Evolutionary conservation across 2,797 vertebrate genomes (phyloP).

Genomic region (Pteropus rufus): DNA sequence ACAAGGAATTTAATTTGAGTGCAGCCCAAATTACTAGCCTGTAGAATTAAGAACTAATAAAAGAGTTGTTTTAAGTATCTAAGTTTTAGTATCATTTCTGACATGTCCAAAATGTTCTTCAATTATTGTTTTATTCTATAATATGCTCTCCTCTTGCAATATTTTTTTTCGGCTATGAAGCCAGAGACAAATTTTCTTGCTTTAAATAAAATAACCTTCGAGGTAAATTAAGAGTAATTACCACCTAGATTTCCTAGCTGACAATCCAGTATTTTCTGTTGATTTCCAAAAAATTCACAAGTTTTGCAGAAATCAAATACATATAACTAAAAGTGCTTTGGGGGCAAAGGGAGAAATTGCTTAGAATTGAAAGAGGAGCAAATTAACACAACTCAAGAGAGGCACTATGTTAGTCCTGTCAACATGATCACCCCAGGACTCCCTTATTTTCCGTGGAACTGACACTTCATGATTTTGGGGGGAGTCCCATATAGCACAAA

Average conservation of each 20-base stretch:
- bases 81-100: background rate
- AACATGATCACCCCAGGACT: background rate
- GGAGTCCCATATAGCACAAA: background rate
- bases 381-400: background rate
- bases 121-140: background rate
- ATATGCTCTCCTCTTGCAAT: background rate
- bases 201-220: background rate
- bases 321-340: background rate
- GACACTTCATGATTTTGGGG: background rate
- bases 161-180: background rate
- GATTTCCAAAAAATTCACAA: background rate
- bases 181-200: background rate
- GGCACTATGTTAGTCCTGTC: background rate
- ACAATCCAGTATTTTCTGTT: background rate
- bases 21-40: background rate
- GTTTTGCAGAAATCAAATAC: slow-evolving; percentile 18
- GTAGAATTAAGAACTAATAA: background rate
- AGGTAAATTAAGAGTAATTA: slow-evolving; percentile 11
- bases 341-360: background rate
- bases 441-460: background rate
- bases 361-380: background rate
- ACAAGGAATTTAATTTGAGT: background rate
- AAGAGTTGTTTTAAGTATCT: background rate
- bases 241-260: background rate
- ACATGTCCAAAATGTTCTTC: background rate